A percentile compares a stretch with the other conserved stretches of the same genome.
Evolutionary conservation across 1,140 invertebrate genomes (phyloP).

Genomic region (Ostrea denselamellosa): DNA sequence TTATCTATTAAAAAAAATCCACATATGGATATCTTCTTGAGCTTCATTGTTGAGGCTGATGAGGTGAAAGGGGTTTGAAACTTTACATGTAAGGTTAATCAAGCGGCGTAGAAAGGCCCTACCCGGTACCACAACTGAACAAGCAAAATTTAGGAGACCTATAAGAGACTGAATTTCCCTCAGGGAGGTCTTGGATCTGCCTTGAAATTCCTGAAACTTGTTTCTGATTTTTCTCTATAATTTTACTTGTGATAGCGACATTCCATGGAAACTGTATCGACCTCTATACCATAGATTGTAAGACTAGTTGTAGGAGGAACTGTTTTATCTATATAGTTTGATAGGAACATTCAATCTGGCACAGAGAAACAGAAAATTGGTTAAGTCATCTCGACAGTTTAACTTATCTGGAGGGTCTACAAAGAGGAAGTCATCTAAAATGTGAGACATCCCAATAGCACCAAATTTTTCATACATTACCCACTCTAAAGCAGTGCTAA

Average conservation of each 20-base stretch:
- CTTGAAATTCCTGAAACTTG: background rate
- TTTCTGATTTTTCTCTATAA: constrained; percentile 20
- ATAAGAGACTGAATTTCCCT: constrained; percentile 50
- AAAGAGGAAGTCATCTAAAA: constrained; percentile 52
- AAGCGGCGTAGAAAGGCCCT: constrained; percentile 46
- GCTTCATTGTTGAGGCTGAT: constrained; percentile 40
- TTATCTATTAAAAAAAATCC: constrained; percentile 13
- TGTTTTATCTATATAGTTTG: constrained; percentile 42
- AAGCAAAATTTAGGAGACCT: constrained; percentile 54
- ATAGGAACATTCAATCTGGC: constrained; percentile 34
- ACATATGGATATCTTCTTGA: constrained; percentile 26
- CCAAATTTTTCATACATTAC: constrained; percentile 24
- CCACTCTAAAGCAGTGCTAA: constrained; percentile 40
- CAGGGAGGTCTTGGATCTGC: background rate
- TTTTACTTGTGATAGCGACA: constrained; percentile 52
- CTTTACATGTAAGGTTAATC: constrained; percentile 49
- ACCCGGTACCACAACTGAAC: background rate
- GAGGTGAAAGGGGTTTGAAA: constrained; percentile 28
- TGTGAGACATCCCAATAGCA: constrained; percentile 23
- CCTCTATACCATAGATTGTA: constrained; percentile 46
- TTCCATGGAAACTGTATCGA: constrained; percentile 50
- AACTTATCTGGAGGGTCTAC: background rate
- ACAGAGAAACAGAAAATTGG: constrained; percentile 7
- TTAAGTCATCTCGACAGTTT: background rate
- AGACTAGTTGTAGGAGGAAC: background rate